Evolutionary conservation across 2,888 invertebrate species (phyloP).

Genomic region (Drosophila meridionalis): DNA sequence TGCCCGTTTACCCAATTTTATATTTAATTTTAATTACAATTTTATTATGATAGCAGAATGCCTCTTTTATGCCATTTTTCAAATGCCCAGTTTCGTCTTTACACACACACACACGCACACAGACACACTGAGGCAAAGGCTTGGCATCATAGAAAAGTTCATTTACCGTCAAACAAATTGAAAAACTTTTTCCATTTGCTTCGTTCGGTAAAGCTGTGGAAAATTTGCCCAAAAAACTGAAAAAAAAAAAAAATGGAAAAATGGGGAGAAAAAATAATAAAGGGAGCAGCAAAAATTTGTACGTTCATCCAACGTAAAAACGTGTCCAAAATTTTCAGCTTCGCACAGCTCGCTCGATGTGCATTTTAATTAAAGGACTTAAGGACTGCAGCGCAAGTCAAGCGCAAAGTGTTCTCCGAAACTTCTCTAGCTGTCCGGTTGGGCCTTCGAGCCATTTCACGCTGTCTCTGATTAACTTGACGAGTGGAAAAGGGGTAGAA

Average conservation of each 20-base stretch:
- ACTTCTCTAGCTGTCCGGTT: slow-evolving; percentile 6
- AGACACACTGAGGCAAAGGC: slow-evolving; percentile 22
- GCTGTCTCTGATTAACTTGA: slow-evolving; percentile 27
- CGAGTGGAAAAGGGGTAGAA: neutral
- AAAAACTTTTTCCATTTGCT: slow-evolving; percentile 77
- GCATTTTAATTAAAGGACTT: slow-evolving; percentile 70
- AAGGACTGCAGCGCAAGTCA: slow-evolving; percentile 49
- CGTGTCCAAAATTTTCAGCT: slow-evolving; percentile 58
- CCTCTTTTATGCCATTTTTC: slow-evolving; percentile 67
- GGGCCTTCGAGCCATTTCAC: slow-evolving; percentile 10
- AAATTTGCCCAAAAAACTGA: slow-evolving; percentile 40
- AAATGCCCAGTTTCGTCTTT: slow-evolving; percentile 53
- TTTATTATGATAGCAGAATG: slow-evolving; percentile 72
- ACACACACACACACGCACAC: slow-evolving; percentile 18
- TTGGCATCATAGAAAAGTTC: slow-evolving; percentile 61
- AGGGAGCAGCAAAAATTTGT: slow-evolving; percentile 52
- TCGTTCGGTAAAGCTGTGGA: slow-evolving; percentile 52
- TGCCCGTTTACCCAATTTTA: slow-evolving; percentile 32
- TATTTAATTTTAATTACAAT: slow-evolving; percentile 74
- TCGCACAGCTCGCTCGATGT: slow-evolving; percentile 42
- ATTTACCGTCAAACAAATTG: slow-evolving; percentile 77
- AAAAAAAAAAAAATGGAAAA: neutral
- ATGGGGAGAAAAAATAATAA: slow-evolving; percentile 13
- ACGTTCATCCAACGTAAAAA: slow-evolving; percentile 36
- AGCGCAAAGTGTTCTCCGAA: slow-evolving; percentile 20